Evolutionary conservation across 2,888 invertebrate genomes (phyloP).

Genomic region (Troilus luridus): DNA sequence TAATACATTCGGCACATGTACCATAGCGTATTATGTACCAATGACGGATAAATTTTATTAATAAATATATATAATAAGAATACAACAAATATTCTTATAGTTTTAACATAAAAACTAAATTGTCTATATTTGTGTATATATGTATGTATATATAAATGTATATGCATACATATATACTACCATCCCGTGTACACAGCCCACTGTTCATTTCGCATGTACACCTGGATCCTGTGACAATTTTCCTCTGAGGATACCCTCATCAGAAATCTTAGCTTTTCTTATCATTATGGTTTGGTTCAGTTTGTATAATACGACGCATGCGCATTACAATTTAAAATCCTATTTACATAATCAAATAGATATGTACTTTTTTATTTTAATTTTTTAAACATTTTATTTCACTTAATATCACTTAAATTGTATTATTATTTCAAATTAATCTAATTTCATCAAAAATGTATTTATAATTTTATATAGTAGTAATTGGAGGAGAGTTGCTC

Average conservation of each 20-base stretch:
- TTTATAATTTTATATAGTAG: neutral
- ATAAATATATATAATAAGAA: neutral
- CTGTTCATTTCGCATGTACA: neutral
- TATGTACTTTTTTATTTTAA: constrained; percentile 48
- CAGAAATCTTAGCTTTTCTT: neutral
- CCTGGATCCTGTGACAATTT: neutral
- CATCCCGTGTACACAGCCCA: constrained; percentile 10
- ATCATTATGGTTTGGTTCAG: neutral
- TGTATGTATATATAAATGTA: no score
- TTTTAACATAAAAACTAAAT: constrained; percentile 23
- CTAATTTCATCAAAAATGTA: constrained; percentile 22
- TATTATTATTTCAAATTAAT: neutral
- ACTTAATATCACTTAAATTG: constrained; percentile 8
- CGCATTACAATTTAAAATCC: neutral
- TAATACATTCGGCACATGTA: neutral
- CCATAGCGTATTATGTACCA: neutral
- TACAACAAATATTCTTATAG: constrained; percentile 2
- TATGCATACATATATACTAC: neutral
- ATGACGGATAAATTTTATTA: constrained; percentile 24
- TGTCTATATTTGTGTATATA: no score
- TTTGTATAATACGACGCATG: constrained; percentile 6
- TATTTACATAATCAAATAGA: constrained; percentile 50
- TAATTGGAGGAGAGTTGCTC: neutral
- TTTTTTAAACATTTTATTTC: neutral
- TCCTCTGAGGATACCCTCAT: neutral